These are phyloP conservation scores for Perdita meconis DNA, from an alignment of 2,888 invertebrate species.

Conservation along the genomic window DNA sequence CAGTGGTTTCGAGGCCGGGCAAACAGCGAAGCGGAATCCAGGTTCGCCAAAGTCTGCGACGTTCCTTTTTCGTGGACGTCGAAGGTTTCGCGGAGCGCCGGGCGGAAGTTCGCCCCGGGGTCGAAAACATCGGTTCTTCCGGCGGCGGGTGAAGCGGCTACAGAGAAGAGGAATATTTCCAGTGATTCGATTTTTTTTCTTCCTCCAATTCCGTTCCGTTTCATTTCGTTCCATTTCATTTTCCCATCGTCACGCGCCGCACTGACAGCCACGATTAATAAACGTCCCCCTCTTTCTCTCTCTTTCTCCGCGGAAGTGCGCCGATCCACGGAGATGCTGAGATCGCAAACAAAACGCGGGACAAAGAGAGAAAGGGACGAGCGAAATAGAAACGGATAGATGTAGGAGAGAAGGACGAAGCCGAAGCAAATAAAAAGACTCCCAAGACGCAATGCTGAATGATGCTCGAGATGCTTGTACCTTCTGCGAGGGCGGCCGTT, in stretches of 20 bases:
- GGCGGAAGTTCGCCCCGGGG: neutral
- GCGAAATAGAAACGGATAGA: neutral
- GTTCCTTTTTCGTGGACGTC: slow-evolving; percentile 46
- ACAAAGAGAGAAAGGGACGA: neutral
- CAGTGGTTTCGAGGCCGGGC: slow-evolving; percentile 34
- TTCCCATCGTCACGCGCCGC: slow-evolving; percentile 50
- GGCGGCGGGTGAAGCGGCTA: neutral
- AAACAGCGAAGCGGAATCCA: slow-evolving; percentile 59
- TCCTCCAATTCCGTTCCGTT: slow-evolving; percentile 12
- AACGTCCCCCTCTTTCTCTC: slow-evolving; percentile 59
- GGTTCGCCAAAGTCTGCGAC: slow-evolving; percentile 53
- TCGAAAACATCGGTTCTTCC: slow-evolving; percentile 6
- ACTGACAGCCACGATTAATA: slow-evolving; percentile 68
- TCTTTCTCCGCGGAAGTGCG: slow-evolving; percentile 37
- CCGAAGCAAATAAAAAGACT: slow-evolving; percentile 35
- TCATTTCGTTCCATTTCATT: slow-evolving; percentile 50
- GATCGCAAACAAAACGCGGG: slow-evolving; percentile 1
- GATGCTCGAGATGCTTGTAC: slow-evolving; percentile 57
- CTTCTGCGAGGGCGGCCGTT: slow-evolving; percentile 63
- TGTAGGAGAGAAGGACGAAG: neutral
- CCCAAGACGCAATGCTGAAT: slow-evolving; percentile 44
- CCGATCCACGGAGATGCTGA: slow-evolving; percentile 53
- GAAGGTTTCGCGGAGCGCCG: neutral
- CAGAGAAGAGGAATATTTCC: neutral
- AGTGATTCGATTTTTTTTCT: neutral